These are phyloP conservation scores for Brachyhypopomus occidentalis DNA, from an alignment of 2,113 vertebrate species.

Conservation along the genomic window DNA sequence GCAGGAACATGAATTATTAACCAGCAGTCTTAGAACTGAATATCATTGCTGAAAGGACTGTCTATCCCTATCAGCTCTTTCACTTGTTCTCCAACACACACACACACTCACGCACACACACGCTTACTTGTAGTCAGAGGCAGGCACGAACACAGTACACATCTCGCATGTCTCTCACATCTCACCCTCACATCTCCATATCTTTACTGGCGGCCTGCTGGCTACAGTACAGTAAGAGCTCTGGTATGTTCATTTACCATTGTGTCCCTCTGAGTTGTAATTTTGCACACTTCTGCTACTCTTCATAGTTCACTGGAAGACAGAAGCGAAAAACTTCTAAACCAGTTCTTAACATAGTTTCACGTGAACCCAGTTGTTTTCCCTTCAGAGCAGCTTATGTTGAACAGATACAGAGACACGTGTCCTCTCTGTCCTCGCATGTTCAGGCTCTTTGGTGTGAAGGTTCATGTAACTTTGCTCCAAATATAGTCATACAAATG, in stretches of 20 bases:
- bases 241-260: not conserved
- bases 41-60: not conserved
- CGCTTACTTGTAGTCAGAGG: not conserved
- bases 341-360: too few relatives aligned
- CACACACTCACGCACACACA: not conserved
- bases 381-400: too few relatives aligned
- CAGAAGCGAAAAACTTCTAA: too few relatives aligned
- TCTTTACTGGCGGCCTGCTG: not conserved
- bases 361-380: too few relatives aligned
- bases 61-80: not conserved
- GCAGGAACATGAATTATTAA: not conserved
- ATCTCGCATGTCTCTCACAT: not conserved
- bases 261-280: too few relatives aligned
- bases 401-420: too few relatives aligned
- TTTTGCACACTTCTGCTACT: too few relatives aligned
- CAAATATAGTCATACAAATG: too few relatives aligned
- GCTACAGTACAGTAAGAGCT: not conserved
- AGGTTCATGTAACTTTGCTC: too few relatives aligned
- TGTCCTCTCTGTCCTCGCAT: too few relatives aligned
- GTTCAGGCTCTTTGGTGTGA: too few relatives aligned
- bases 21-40: not conserved
- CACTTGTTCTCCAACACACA: not conserved
- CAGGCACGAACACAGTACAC: not conserved
- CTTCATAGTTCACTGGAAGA: too few relatives aligned
- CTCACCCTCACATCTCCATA: not conserved